phyloP scores from a whole-genome alignment of 2,797 vertebrate species.

The Falco columbarius region DNA sequence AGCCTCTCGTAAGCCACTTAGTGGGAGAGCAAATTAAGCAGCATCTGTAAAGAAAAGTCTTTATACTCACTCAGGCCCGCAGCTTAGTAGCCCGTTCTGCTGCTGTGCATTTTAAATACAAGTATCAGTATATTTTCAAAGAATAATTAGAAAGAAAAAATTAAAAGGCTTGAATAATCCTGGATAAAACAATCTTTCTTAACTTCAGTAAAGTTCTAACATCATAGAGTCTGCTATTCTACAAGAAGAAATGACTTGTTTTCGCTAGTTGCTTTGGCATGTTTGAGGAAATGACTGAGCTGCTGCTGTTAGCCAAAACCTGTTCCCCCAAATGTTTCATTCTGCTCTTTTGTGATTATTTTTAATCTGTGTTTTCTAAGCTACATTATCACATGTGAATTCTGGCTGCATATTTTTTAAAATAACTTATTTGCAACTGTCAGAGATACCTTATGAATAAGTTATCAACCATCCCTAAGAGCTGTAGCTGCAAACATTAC shows the following conservation, averaged over 20 bases:
- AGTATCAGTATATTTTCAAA: not conserved
- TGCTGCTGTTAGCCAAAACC: constrained; percentile 40
- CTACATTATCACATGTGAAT: constrained; percentile 23
- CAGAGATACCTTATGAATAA: constrained; percentile 44
- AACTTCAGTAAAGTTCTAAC: not conserved
- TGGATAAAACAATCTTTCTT: not conserved
- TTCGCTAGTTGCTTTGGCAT: not conserved
- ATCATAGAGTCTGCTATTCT: not conserved
- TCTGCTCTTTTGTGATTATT: constrained; percentile 47
- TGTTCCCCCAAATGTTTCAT: constrained; percentile 26
- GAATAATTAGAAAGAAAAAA: not conserved
- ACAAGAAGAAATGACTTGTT: not conserved
- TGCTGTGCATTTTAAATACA: not conserved
- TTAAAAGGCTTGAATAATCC: constrained; percentile 15
- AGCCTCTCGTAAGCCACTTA: not conserved
- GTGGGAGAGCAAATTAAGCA: not conserved
- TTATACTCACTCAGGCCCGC: not conserved
- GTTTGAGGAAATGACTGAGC: constrained; percentile 26
- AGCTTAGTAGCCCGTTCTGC: not conserved
- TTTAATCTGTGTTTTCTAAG: constrained; percentile 33
- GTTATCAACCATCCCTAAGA: constrained; percentile 13
- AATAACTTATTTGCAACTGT: constrained; percentile 33
- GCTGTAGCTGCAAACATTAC: not conserved
- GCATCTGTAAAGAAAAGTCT: not conserved
- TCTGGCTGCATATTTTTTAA: not conserved